These are phyloP conservation scores for Meteorus sp. DNA, from an alignment of 1,140 invertebrate genomes.

Conservation along the genomic window DNA sequence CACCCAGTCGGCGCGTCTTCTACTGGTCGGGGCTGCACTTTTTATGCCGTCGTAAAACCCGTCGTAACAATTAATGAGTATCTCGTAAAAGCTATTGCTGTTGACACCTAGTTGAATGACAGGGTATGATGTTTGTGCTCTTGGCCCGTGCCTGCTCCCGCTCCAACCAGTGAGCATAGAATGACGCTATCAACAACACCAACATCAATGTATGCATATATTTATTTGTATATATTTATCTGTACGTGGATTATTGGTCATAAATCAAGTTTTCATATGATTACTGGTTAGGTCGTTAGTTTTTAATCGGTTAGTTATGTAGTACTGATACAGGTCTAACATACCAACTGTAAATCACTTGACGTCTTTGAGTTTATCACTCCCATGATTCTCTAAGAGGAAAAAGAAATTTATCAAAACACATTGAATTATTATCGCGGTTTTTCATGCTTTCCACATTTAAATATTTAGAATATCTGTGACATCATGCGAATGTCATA, in stretches of 20 bases:
- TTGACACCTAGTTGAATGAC: slow-evolving; percentile 60
- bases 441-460: neutral
- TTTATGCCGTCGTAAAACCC: slow-evolving; percentile 59
- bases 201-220: no score
- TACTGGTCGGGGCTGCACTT: slow-evolving; percentile 55
- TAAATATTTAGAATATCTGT: no score
- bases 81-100: slow-evolving; percentile 60
- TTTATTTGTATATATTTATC: no score
- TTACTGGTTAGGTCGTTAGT: slow-evolving; percentile 48
- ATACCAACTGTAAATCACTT: neutral
- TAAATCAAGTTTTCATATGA: slow-evolving; percentile 56
- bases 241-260: slow-evolving; percentile 49
- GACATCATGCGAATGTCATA: no score
- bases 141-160: slow-evolving; percentile 12
- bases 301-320: slow-evolving; percentile 55
- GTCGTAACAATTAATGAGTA: slow-evolving; percentile 61
- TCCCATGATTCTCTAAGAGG: neutral
- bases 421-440: neutral
- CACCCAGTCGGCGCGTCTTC: slow-evolving; percentile 41
- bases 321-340: slow-evolving; percentile 25
- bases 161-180: no score
- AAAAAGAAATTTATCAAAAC: no score
- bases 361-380: neutral
- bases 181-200: no score
- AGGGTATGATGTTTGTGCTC: slow-evolving; percentile 35